Percentiles rank a stretch among this genome's conserved stretches.
These are phyloP conservation scores for Mastacembelus armatus DNA, from an alignment of 2,797 vertebrate genomes.

Conservation along the genomic window DNA sequence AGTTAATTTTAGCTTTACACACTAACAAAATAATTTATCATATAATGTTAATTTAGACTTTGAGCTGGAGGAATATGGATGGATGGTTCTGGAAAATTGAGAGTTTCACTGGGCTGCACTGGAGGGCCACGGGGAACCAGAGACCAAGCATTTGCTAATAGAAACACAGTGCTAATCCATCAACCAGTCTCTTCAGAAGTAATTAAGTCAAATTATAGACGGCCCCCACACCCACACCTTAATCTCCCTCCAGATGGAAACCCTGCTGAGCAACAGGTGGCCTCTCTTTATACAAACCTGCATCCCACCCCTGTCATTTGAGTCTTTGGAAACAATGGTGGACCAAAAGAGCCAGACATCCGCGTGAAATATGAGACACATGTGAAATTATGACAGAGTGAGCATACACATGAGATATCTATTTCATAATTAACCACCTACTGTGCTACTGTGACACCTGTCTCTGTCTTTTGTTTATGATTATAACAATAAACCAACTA, in stretches of 20 bases:
- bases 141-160: constrained; percentile 61
- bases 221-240: constrained; percentile 53
- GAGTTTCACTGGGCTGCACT: constrained; percentile 32
- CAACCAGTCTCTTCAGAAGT: constrained; percentile 68
- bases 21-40: constrained; percentile 20
- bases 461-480: constrained; percentile 51
- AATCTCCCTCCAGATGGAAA: constrained; percentile 79
- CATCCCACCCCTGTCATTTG: constrained; percentile 68
- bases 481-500: constrained; percentile 40
- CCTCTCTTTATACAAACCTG: constrained; percentile 68
- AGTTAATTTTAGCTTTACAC: constrained; percentile 19
- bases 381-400: constrained; percentile 60
- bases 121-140: constrained; percentile 43
- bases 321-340: constrained; percentile 72
- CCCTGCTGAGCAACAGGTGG: constrained; percentile 84
- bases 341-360: constrained; percentile 42
- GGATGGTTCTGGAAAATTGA: constrained; percentile 55
- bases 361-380: constrained; percentile 57
- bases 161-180: constrained; percentile 67
- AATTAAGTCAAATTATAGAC: constrained; percentile 78
- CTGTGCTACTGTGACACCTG: constrained; percentile 61
- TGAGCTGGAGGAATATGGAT: constrained; percentile 25
- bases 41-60: constrained; percentile 36
- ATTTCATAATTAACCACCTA: constrained; percentile 65
- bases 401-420: constrained; percentile 38